These are phyloP conservation scores for Diachasmimorpha longicaudata DNA, from an alignment of 1,140 invertebrate genomes.

Conservation along the genomic window DNA sequence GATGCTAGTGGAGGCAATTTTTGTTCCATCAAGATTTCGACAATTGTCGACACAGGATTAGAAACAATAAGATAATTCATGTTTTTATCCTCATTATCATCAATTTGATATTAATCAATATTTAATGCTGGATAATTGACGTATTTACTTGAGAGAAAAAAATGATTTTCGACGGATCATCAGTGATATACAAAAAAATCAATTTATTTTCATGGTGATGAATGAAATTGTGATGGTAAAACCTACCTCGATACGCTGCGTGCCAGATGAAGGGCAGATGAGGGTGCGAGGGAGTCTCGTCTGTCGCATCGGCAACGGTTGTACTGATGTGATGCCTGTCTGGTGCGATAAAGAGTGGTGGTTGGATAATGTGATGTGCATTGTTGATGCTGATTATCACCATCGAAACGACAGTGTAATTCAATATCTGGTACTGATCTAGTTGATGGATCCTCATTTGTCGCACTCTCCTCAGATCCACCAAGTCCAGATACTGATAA, in stretches of 20 bases:
- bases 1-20: too few relatives aligned
- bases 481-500: slow-evolving; percentile 74
- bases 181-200: too few relatives aligned
- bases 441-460: slow-evolving; percentile 71
- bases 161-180: too few relatives aligned
- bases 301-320: slow-evolving; percentile 72
- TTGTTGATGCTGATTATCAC: slow-evolving; percentile 45
- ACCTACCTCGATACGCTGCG: slow-evolving; percentile 73
- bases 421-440: slow-evolving; percentile 89
- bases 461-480: slow-evolving; percentile 78
- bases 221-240: neutral
- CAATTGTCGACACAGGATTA: too few relatives aligned
- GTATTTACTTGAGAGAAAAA: too few relatives aligned
- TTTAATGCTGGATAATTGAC: too few relatives aligned
- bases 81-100: too few relatives aligned
- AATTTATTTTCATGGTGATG: neutral
- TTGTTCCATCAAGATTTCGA: too few relatives aligned
- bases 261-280: slow-evolving; percentile 74
- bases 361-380: slow-evolving; percentile 65
- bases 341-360: slow-evolving; percentile 50
- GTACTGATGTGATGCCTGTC: slow-evolving; percentile 45
- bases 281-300: slow-evolving; percentile 77
- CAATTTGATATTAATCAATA: too few relatives aligned
- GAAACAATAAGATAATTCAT: too few relatives aligned
- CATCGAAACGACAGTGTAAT: slow-evolving; percentile 74